These are phyloP conservation scores for Ancistrus triradiatus DNA, from an alignment of 2,113 vertebrate genomes.

Conservation along the genomic window DNA sequence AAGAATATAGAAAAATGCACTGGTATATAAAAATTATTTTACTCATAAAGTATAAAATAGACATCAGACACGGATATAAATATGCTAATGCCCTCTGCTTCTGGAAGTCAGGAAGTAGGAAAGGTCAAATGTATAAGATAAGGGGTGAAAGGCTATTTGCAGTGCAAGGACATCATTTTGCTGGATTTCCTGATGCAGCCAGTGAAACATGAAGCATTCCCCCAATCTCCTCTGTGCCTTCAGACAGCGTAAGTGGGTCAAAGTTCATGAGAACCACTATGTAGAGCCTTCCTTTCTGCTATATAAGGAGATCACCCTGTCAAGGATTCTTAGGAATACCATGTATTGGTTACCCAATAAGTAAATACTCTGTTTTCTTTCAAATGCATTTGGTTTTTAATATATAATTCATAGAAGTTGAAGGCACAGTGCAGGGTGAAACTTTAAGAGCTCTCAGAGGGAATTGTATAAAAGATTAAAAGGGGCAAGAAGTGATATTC, in stretches of 20 bases:
- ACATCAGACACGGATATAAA: constrained; percentile 10
- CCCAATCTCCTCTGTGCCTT: constrained; percentile 27
- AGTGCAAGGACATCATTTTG: constrained; percentile 49
- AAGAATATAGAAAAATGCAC: neutral
- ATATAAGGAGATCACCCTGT: constrained; percentile 14
- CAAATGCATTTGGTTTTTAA: too few relatives aligned
- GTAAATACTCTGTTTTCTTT: neutral
- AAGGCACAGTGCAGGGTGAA: too few relatives aligned
- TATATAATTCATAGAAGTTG: too few relatives aligned
- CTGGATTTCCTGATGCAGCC: constrained; percentile 52
- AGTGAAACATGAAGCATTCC: constrained; percentile 17
- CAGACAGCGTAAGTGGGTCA: constrained; percentile 29
- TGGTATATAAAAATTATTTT: too few relatives aligned
- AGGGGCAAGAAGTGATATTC: too few relatives aligned
- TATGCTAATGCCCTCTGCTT: constrained; percentile 42
- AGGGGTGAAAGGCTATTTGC: constrained; percentile 50
- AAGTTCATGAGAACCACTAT: constrained; percentile 65
- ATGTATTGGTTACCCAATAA: neutral
- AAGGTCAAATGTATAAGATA: constrained; percentile 31
- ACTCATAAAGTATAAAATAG: constrained; percentile 4
- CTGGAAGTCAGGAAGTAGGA: constrained; percentile 30
- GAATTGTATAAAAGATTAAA: too few relatives aligned
- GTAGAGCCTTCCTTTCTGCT: constrained; percentile 13
- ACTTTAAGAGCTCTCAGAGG: too few relatives aligned
- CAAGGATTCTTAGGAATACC: constrained; percentile 17